These are phyloP conservation scores for Charanyca ferruginea DNA, from an alignment of 2,888 invertebrate species.

Conservation along the genomic window DNA sequence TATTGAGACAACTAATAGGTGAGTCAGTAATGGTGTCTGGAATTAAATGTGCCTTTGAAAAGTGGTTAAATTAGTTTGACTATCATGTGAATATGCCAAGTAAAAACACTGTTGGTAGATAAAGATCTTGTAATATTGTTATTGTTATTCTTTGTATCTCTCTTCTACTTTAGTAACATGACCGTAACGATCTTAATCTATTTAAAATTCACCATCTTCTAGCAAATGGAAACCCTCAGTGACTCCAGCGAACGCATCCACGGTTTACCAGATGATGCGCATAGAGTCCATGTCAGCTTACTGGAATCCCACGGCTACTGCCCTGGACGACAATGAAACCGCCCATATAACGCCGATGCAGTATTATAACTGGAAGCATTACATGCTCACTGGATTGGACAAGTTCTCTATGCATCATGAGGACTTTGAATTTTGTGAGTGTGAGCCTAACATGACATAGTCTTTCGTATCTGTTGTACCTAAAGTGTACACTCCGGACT, in stretches of 20 bases:
- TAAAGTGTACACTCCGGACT: too few species aligned
- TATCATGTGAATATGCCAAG: too few species aligned
- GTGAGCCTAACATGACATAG: background rate
- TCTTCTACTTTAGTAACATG: background rate
- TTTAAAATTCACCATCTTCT: constrained; percentile 42
- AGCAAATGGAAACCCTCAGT: constrained; percentile 95
- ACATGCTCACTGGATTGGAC: constrained; percentile 94
- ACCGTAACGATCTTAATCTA: background rate
- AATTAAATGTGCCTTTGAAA: background rate
- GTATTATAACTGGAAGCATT: constrained; percentile 94
- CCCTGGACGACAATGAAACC: constrained; percentile 89
- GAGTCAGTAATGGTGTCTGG: constrained; percentile 52
- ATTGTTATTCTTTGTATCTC: background rate
- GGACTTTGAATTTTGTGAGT: constrained; percentile 95
- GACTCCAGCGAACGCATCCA: constrained; percentile 90
- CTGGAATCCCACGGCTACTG: constrained; percentile 93
- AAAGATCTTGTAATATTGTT: too few species aligned
- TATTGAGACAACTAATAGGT: constrained; percentile 96
- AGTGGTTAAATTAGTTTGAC: too few species aligned
- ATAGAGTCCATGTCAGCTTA: constrained; percentile 95
- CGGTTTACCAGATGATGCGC: constrained; percentile 94
- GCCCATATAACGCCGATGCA: constrained; percentile 89
- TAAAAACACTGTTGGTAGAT: too few species aligned
- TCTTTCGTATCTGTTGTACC: too few species aligned
- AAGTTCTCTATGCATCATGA: constrained; percentile 95